These are phyloP conservation scores for Terrapene triunguis DNA, from an alignment of 2,113 vertebrate genomes.

Conservation along the genomic window DNA sequence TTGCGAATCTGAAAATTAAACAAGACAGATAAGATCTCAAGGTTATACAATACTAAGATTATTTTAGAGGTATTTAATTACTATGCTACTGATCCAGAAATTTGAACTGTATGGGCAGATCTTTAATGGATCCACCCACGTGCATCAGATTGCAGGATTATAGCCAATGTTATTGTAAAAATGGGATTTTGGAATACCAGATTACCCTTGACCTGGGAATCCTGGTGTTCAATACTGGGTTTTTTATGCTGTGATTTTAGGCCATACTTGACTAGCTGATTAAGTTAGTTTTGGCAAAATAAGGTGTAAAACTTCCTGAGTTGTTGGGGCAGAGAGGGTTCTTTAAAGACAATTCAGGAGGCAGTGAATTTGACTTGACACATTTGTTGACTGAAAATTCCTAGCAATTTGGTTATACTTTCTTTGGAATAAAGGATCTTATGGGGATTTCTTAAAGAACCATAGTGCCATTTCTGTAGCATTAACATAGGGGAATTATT, in stretches of 20 bases:
- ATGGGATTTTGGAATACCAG: constrained; percentile 21
- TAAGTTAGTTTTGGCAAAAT: constrained; percentile 36
- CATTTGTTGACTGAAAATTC: neutral
- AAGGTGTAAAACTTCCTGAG: neutral
- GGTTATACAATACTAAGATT: constrained; percentile 10
- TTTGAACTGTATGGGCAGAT: neutral
- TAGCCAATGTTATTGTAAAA: neutral
- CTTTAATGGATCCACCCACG: neutral
- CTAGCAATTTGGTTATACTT: neutral
- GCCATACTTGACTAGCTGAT: constrained; percentile 7
- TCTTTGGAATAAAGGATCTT: neutral
- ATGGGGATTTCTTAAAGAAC: neutral
- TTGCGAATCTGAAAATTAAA: neutral
- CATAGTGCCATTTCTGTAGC: neutral
- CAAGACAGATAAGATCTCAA: neutral
- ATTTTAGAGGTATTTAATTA: neutral
- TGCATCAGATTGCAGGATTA: neutral
- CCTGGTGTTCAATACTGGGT: neutral
- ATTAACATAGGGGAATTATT: neutral
- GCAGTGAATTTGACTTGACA: constrained; percentile 5
- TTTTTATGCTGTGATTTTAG: constrained; percentile 7
- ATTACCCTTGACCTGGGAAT: neutral
- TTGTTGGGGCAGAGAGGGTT: neutral
- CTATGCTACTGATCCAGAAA: constrained; percentile 40
- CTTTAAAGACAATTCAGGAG: neutral